Percentiles rank a stretch among this genome's conserved stretches.
Evolutionary conservation across 2,797 vertebrate species (phyloP).

Genomic region (Acanthurus tractus): DNA sequence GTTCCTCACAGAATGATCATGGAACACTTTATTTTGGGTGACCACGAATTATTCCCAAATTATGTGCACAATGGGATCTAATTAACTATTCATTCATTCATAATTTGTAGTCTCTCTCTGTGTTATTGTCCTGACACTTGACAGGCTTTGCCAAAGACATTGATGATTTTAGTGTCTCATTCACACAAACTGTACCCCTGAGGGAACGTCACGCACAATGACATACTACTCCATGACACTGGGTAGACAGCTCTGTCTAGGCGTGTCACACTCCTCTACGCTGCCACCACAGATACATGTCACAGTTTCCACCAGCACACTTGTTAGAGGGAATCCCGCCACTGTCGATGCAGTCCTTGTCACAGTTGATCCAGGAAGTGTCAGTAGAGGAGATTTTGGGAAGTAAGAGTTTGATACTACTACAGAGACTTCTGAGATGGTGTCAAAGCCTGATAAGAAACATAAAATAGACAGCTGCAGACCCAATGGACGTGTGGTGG

Average conservation of each 20-base stretch:
- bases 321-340: slow-evolving; percentile 40
- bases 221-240: slow-evolving; percentile 51
- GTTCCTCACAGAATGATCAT: slow-evolving; percentile 58
- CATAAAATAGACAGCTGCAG: too few species aligned
- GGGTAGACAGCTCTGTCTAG: slow-evolving; percentile 34
- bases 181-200: slow-evolving; percentile 32
- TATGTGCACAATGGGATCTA: slow-evolving; percentile 56
- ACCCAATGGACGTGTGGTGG: too few species aligned
- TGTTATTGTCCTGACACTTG: slow-evolving; percentile 10
- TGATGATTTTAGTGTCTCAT: slow-evolving; percentile 42
- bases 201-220: slow-evolving; percentile 50
- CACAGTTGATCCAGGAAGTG: slow-evolving; percentile 15
- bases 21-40: slow-evolving; percentile 57
- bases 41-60: slow-evolving; percentile 60
- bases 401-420: slow-evolving; percentile 33
- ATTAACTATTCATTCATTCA: slow-evolving; percentile 58
- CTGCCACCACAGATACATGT: slow-evolving; percentile 46
- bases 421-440: slow-evolving; percentile 1
- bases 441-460: neutral
- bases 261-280: slow-evolving; percentile 40
- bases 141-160: slow-evolving; percentile 34
- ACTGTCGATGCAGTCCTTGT: slow-evolving; percentile 20
- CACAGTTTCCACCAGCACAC: slow-evolving; percentile 44
- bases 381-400: slow-evolving; percentile 6
- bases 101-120: slow-evolving; percentile 42